Percentiles rank a stretch among this genome's conserved stretches.
phyloP scores from a whole-genome alignment of 2,888 invertebrate species.

The Drosophila nigritarsus region DNA sequence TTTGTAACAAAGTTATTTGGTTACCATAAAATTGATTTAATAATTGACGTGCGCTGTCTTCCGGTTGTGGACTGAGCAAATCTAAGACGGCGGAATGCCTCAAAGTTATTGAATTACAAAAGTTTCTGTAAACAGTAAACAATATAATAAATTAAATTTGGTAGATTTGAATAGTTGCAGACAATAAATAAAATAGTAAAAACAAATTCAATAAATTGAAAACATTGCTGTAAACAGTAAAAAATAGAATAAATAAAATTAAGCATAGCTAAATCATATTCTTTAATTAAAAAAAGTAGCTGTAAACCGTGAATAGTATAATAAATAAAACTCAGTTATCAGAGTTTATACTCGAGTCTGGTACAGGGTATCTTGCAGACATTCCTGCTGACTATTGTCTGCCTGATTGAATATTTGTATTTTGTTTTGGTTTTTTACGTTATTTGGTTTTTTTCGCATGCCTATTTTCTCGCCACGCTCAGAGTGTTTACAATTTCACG shows the following conservation, averaged over 20 bases:
- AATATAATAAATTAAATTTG: neutral
- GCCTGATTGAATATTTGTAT: conserved; percentile 12
- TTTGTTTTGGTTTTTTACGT: neutral
- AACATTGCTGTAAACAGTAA: neutral
- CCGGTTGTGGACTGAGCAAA: conserved; percentile 34
- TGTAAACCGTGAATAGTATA: too few species aligned
- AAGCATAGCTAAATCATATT: too few species aligned
- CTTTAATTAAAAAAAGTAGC: too few species aligned
- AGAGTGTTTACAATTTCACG: conserved; percentile 75
- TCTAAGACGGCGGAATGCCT: conserved; percentile 8
- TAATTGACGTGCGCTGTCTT: conserved; percentile 61
- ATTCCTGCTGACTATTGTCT: neutral
- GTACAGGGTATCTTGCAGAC: conserved; percentile 2
- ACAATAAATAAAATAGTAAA: neutral
- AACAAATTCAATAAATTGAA: neutral
- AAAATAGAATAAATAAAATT: neutral
- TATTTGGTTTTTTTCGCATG: conserved; percentile 15
- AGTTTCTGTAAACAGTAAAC: neutral
- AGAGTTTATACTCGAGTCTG: neutral
- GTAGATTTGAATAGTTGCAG: neutral
- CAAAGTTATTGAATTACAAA: neutral
- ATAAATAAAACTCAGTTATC: too few species aligned
- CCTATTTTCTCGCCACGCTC: conserved; percentile 39
- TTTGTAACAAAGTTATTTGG: conserved; percentile 65
- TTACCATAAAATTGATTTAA: conserved; percentile 52